These are phyloP conservation scores for Toxotes chatareus DNA, from an alignment of 2,113 vertebrate genomes.

Conservation along the genomic window DNA sequence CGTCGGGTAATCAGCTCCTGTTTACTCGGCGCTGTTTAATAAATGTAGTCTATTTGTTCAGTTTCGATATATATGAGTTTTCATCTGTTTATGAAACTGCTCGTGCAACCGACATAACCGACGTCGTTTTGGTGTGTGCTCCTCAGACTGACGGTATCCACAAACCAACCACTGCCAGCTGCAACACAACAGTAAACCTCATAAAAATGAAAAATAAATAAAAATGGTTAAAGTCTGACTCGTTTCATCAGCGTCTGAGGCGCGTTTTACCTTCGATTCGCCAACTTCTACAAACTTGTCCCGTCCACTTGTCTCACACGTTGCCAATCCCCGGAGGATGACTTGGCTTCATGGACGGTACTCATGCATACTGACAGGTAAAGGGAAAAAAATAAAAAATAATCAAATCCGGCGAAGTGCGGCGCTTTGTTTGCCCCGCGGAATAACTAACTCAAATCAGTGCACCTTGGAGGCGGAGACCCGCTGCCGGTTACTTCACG, in stretches of 20 bases:
- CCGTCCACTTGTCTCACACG: not conserved
- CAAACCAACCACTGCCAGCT: not conserved
- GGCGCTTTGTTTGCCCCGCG: not conserved
- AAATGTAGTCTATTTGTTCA: not conserved
- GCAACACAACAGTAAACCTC: no score
- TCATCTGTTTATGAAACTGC: not conserved
- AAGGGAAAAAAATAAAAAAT: not conserved
- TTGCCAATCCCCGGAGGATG: not conserved
- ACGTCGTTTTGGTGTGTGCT: not conserved
- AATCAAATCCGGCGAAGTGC: not conserved
- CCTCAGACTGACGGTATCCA: not conserved
- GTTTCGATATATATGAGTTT: not conserved
- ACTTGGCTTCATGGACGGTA: not conserved
- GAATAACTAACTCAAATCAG: constrained; percentile 52
- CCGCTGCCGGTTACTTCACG: constrained; percentile 42
- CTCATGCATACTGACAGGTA: constrained; percentile 31
- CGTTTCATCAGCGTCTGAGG: not conserved
- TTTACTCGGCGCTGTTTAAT: not conserved
- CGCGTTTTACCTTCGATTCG: constrained; percentile 50
- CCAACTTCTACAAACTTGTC: constrained; percentile 39
- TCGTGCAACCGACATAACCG: not conserved
- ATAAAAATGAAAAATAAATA: not conserved
- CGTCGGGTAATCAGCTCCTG: not conserved
- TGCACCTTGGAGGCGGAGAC: constrained; percentile 71
- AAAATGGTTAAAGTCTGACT: not conserved